Conservation (phyloP, 2,113 vertebrate species). For the Gallinago undulata region DNA sequence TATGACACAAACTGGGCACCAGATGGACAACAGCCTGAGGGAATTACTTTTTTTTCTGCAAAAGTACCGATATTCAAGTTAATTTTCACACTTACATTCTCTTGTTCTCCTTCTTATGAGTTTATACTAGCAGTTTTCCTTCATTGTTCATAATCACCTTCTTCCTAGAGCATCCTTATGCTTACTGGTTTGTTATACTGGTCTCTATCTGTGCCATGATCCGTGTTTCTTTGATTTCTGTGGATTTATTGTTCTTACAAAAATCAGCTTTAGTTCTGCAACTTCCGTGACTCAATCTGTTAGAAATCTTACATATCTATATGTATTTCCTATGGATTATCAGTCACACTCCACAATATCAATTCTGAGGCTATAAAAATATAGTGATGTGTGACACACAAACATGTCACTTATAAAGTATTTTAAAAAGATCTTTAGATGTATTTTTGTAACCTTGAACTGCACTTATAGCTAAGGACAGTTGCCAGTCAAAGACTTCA, state of each 20-base stretch:
- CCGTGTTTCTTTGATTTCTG: not conserved
- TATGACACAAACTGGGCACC: not conserved
- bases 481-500: not conserved
- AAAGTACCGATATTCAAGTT: not conserved
- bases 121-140: not conserved
- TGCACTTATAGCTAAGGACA: not conserved
- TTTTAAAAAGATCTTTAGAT: not conserved
- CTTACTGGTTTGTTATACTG: not conserved
- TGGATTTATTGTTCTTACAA: not conserved
- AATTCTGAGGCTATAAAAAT: not conserved
- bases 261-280: not conserved
- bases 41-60: not conserved
- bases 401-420: not conserved
- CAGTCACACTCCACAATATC: not conserved
- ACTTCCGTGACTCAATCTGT: not conserved
- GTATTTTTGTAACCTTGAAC: not conserved
- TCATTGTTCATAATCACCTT: not conserved
- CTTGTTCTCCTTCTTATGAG: not conserved
- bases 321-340: not conserved
- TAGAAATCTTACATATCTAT: not conserved
- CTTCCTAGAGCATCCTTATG: not conserved
- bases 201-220: not conserved
- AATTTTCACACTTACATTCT: not conserved
- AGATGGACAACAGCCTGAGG: constrained; percentile 23
- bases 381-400: not conserved